Percentiles rank a stretch among this genome's conserved stretches.
Evolutionary conservation across 2,113 vertebrate genomes (phyloP).

Genomic region (Lasiurus cinereus): DNA sequence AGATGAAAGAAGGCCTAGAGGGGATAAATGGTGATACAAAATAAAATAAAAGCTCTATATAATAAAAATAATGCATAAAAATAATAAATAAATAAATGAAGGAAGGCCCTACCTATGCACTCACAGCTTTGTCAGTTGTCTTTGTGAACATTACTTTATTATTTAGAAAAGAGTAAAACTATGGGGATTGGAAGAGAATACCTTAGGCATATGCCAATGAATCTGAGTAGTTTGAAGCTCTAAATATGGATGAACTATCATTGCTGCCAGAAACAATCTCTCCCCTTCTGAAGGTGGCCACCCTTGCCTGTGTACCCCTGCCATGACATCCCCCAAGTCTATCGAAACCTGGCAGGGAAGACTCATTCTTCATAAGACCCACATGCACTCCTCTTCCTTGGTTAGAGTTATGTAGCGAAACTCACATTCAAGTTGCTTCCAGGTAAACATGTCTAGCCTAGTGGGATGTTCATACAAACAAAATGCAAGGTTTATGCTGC

Average conservation of each 20-base stretch:
- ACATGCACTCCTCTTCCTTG: neutral
- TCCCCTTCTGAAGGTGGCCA: neutral
- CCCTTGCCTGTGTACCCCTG: neutral
- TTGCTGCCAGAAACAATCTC: neutral
- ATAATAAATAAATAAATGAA: neutral
- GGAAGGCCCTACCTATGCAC: neutral
- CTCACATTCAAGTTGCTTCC: neutral
- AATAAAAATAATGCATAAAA: no score
- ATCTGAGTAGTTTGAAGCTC: neutral
- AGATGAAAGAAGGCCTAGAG: no score
- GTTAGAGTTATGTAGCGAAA: neutral
- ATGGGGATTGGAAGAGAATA: neutral
- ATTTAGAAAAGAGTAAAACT: neutral
- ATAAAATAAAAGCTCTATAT: no score
- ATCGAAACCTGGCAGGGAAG: neutral
- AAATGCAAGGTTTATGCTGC: neutral
- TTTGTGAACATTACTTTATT: neutral
- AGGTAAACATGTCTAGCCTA: neutral
- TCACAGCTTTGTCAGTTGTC: neutral
- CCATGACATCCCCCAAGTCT: neutral
- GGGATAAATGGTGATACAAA: no score
- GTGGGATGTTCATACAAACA: neutral
- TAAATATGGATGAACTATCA: neutral
- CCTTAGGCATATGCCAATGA: neutral
- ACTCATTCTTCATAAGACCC: neutral